Base-by-base conservation (phyloP, 2,113 vertebrate genomes). In the Sarotherodon lohbergeri region DNA sequence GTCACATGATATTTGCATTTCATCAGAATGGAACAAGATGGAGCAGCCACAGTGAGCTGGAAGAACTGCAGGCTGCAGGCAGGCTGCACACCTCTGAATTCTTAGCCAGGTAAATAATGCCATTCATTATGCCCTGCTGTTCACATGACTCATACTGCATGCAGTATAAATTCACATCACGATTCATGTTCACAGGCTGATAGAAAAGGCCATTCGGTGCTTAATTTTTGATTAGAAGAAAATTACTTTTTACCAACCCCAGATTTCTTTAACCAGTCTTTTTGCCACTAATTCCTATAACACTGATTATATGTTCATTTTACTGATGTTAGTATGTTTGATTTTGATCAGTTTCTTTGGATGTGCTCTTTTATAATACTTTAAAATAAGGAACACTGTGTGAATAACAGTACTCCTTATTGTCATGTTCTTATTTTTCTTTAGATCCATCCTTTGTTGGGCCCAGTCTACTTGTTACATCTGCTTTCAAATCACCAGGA, bases 141-240 rank as follows among this genome's bases (percentile, higher is more conserved):
- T 71, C 36, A 43, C n/a, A 68, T 41, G 36, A 41, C 36, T 41
- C n/a, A 14, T 41, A n/a, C 36, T 9, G 11, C 36, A 22, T 71
- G 7, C 36, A 68, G 17, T 13, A 7, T 12, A 12, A 39, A 68
- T 12, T 66, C 10, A 13, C 63, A 41, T 41, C 10, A 68, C 5
- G 34, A 39, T 59, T 59, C 2, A 39, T 66, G 7, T 59, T 66
- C 34, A 39, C 19, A 66, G 34, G 6, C 34, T 39, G 61, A 66
- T 13, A 0, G 11, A 66, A 2, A 39, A 34, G 17, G 59, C 32
- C 17, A 39, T 36, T 11, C 0, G 4, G 17, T 7, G 3, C 0
- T n/a, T 39, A 66, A n/a, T 1, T 66, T 34, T 66, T 66, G 17
- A 66, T 66, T 3, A 66, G 17, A 66, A 39, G 17, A 66, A 66